phyloP scores from a whole-genome alignment of 2,797 vertebrate species.

The Artibeus lituratus region DNA sequence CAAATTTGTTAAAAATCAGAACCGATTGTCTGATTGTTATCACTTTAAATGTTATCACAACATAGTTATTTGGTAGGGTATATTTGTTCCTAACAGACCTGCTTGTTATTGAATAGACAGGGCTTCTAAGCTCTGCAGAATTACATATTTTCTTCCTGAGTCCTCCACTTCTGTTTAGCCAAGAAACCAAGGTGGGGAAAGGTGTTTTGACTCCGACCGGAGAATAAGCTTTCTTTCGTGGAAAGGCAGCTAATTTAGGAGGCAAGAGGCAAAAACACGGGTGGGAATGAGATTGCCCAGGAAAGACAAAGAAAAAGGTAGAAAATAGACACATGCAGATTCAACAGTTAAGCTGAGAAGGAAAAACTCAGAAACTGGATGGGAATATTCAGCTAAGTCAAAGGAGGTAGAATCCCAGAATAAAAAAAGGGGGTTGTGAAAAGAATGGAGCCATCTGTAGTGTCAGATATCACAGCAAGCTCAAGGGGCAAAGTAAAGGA shows the following conservation, averaged over 20 bases:
- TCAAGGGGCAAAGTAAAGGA: not conserved
- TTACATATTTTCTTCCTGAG: not conserved
- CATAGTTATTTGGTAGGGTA: not conserved
- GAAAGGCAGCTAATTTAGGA: not conserved
- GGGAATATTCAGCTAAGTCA: not conserved
- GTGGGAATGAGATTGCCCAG: not conserved
- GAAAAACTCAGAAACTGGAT: not conserved
- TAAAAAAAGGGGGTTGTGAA: too few relatives aligned
- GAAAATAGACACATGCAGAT: not conserved
- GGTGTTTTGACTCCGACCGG: not conserved
- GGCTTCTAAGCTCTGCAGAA: not conserved
- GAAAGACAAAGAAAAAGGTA: not conserved
- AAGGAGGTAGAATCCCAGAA: not conserved
- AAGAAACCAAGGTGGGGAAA: not conserved
- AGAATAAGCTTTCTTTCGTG: not conserved
- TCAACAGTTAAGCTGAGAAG: not conserved
- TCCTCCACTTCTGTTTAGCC: not conserved
- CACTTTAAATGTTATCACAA: not conserved
- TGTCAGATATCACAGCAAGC: not conserved
- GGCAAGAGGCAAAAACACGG: not conserved
- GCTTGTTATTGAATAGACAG: not conserved
- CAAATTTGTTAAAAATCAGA: slow-evolving; percentile 24
- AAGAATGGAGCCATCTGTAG: not conserved
- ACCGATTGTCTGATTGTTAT: not conserved
- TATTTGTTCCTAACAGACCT: not conserved